These are phyloP conservation scores for Platycnemis pennipes DNA, from an alignment of 2,888 invertebrate genomes.

Conservation along the genomic window DNA sequence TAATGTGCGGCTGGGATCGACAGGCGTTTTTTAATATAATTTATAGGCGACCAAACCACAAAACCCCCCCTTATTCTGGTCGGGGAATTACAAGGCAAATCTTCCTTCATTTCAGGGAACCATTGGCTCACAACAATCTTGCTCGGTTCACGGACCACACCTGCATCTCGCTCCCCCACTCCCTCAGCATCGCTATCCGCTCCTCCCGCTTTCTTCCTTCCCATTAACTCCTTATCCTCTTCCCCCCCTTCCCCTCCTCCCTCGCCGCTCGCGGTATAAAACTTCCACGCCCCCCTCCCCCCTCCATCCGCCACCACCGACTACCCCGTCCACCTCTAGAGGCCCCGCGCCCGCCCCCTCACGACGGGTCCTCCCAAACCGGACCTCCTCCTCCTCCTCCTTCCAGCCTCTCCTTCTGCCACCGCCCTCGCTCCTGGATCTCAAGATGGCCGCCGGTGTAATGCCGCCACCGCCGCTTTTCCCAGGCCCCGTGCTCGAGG, in stretches of 20 bases:
- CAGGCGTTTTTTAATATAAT: constrained; percentile 50
- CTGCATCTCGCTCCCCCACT: background rate
- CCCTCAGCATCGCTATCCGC: constrained; percentile 4
- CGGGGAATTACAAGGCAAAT: constrained; percentile 60
- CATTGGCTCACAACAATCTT: constrained; percentile 46
- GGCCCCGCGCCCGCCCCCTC: constrained; percentile 25
- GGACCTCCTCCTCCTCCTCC: background rate
- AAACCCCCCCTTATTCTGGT: background rate
- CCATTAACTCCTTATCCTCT: background rate
- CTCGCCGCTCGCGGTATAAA: background rate
- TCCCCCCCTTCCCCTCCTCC: constrained; percentile 26
- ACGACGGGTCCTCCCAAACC: background rate
- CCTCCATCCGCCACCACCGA: background rate
- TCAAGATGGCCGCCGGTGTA: constrained; percentile 62
- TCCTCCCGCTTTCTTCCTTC: background rate
- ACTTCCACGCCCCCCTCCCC: background rate
- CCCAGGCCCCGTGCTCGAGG: background rate
- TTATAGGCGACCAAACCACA: constrained; percentile 50
- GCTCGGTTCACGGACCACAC: constrained; percentile 55
- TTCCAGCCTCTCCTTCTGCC: background rate
- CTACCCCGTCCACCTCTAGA: background rate
- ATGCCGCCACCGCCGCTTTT: constrained; percentile 44
- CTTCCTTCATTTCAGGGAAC: constrained; percentile 60
- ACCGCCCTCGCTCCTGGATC: constrained; percentile 68
- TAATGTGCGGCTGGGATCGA: constrained; percentile 28